Base-by-base conservation (phyloP, 2,797 vertebrate species). In the Eupleurogrammus muticus region DNA sequence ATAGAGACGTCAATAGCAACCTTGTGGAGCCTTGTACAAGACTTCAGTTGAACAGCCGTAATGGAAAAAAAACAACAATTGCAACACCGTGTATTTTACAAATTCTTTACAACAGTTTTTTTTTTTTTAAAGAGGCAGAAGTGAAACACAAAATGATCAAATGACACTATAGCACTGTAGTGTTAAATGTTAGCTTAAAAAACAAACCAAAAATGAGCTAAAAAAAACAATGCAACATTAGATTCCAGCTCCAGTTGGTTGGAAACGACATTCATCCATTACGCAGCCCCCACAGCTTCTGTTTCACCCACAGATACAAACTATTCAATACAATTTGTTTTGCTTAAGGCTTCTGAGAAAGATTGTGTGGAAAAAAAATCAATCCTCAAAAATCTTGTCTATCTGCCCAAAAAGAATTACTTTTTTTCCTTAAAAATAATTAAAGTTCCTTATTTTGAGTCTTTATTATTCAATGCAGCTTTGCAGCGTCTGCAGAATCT, bases 311-410 rank as follows among this genome's bases (percentile, higher is more conserved):
- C 50, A 58, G 36, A 70, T 4, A 66, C 19, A 73, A 79, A 47
- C 35, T 24, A 36, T 47, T 38, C 8, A 3, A 40, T 51, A 70
- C 53, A 38, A 38, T 66, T 73, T 36, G 42, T 57, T 73, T 64
- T 38, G 65, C 66, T 87, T 87, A 81, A 89, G 83, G 84, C 87
- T 82, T 79, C 65, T 52, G 35, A 81, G n/a, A 62, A 63, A 38
- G 36, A 67, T 66, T 64, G 0, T 70, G 9, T 66, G 17, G 40
- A 67, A 70, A 72, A 66, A 42, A n/a, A n/a, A n/a, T n/a, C n/a
- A n/a, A 10, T 14, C 48, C 55, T 28, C 0, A 17, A 66, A 60
- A 51, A 23, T 28, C 38, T 55, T 11, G 19, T 46, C 4, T 34
- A 12, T 23, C 19, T 13, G 32, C 5, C 28, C 28, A 28, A 28